phyloP scores from a whole-genome alignment of 2,113 vertebrate species.

The Cyanocitta stelleri region DNA sequence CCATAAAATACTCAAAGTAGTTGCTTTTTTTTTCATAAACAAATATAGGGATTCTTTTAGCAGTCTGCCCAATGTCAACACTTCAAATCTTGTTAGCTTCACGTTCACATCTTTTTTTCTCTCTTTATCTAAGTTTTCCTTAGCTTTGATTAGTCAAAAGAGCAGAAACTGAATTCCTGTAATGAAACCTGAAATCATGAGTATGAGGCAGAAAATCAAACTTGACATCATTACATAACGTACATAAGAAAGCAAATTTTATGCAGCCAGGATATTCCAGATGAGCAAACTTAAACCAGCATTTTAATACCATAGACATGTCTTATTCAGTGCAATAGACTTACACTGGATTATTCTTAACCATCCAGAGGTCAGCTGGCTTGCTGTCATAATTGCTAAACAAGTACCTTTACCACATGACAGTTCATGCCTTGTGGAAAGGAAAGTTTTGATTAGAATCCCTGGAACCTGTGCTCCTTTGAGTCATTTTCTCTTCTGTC shows the following conservation, averaged over 20 bases:
- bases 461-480: not conserved
- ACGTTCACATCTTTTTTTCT: not conserved
- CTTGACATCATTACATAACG: not conserved
- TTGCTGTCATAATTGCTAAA: not conserved
- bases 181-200: conserved; percentile 34
- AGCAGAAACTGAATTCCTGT: not conserved
- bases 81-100: not conserved
- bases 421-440: not conserved
- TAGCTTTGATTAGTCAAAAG: conserved; percentile 1
- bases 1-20: not conserved
- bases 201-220: conserved; percentile 14
- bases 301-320: not conserved
- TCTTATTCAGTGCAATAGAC: not conserved
- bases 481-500: not conserved
- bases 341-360: not conserved
- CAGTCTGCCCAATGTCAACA: not conserved
- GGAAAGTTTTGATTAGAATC: not conserved
- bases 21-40: not conserved
- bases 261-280: not conserved
- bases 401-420: not conserved
- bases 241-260: not conserved
- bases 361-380: not conserved
- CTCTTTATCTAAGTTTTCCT: not conserved
- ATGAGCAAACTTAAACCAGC: not conserved
- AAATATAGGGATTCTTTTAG: not conserved